Base-by-base conservation (phyloP, 92 coral and sea anemone species). In the Diadumene lineata region DNA sequence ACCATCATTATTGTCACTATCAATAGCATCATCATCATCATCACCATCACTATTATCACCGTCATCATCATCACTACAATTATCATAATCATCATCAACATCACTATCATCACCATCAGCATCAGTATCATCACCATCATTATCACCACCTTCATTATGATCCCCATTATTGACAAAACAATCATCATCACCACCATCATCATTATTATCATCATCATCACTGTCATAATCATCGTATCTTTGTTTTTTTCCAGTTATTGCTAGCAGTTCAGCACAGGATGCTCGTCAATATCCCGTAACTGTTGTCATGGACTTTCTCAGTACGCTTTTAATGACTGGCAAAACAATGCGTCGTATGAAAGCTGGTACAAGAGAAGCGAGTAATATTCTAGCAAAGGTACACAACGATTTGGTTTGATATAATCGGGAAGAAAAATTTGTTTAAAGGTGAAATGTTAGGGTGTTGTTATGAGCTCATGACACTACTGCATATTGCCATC, bases 191-290 rank as follows among this genome's bases (percentile, higher is more conserved):
- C 13, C 48, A 38, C 48, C 48, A 13, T 38, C 48, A 38, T 38
- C 13, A 13, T 4, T 13, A 38, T 38, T 4, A 38, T 38, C 13
- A 13, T 38, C 48, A 38, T 38, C 48, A 38, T 13, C 13, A 38
- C 13, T 13, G 13, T 38, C 48, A 38, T 13, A 6, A 6, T 38
- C 13, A 53, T n/a, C n/a, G n/a, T n/a, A n/a, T n/a, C 25, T 34
- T 34, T 22, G 2, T 25, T 8, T 43, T 11, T 0, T 25, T 34
- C 1, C 34, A 70, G 76, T 70, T 0, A 29, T 70, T 0, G 22
- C 76, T 31, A 70, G 63, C 26, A 70, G 76, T 64, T 70, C 76
- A 6, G 76, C 76, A 43, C 76, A 70, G 24, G 62, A 70, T 56
- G 31, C 60, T 1, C 76, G 76, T 16, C 24, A 70, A 16, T 70